phyloP scores from a whole-genome alignment of 2,113 vertebrate genomes.

The Aphelocoma coerulescens region DNA sequence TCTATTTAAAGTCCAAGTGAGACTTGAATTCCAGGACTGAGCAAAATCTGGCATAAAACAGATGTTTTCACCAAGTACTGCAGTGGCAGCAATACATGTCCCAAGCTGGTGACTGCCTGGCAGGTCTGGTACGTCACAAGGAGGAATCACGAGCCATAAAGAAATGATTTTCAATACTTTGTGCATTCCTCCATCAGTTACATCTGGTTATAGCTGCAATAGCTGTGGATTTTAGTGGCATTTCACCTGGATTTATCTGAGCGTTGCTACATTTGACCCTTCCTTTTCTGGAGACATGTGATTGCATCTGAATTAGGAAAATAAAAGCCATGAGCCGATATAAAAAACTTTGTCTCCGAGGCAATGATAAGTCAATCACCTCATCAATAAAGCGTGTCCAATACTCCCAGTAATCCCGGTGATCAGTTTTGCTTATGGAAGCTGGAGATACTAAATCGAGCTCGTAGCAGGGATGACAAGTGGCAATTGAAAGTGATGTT shows the following conservation, averaged over 20 bases:
- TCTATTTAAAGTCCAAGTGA: slow-evolving; percentile 46
- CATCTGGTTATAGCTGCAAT: not conserved
- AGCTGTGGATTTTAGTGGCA: not conserved
- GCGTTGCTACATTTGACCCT: not conserved
- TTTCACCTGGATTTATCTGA: not conserved
- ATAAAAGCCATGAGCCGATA: not conserved
- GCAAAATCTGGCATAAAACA: slow-evolving; percentile 7
- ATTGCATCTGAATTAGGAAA: not conserved
- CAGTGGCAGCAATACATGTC: not conserved
- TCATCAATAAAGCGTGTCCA: not conserved
- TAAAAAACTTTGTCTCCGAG: not conserved
- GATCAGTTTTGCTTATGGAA: slow-evolving; percentile 36
- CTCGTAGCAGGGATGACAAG: slow-evolving; percentile 3
- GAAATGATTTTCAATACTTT: not conserved
- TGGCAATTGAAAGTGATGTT: not conserved
- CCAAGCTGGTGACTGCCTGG: not conserved
- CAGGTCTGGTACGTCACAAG: not conserved
- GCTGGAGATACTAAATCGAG: not conserved
- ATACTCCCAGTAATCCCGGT: not conserved
- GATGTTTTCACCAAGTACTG: slow-evolving; percentile 1
- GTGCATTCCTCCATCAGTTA: not conserved
- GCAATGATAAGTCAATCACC: not conserved
- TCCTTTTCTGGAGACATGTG: not conserved
- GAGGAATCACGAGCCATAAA: not conserved
- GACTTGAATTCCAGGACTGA: not conserved